Evolutionary conservation across 2,797 vertebrate genomes (phyloP).

Genomic region (Sebastes minor): DNA sequence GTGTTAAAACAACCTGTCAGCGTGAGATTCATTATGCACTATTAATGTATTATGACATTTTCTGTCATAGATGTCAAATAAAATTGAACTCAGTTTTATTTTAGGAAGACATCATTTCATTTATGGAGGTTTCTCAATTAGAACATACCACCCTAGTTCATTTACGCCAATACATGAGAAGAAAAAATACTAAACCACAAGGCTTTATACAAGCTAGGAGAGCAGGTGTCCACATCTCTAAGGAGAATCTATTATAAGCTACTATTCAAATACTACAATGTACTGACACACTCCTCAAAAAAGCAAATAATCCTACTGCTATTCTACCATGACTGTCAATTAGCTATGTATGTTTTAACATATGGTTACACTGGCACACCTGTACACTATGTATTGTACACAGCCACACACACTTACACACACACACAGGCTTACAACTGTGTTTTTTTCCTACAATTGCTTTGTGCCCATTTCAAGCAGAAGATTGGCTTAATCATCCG

Average conservation of each 20-base stretch:
- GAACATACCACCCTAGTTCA: background rate
- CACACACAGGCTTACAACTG: background rate
- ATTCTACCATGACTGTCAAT: background rate
- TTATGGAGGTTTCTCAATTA: background rate
- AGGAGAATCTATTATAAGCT: background rate
- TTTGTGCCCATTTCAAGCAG: conserved; percentile 76
- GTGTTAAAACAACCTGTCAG: background rate
- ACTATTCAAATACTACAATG: background rate
- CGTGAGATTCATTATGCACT: background rate
- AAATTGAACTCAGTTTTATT: background rate
- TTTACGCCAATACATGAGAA: background rate
- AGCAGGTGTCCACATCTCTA: background rate
- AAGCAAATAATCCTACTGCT: background rate
- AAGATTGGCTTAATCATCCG: conserved; percentile 81
- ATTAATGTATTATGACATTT: conserved; percentile 4
- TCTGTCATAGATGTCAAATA: conserved; percentile 18
- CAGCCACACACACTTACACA: background rate
- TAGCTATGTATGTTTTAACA: background rate
- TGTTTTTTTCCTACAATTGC: conserved; percentile 8
- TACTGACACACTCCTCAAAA: background rate
- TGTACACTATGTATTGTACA: background rate
- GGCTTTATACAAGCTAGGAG: background rate
- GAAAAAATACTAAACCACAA: background rate
- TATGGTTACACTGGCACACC: background rate
- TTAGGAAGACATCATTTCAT: background rate